Evolutionary conservation across 2,888 invertebrate species (phyloP).

Genomic region (Callinectes sapidus): DNA sequence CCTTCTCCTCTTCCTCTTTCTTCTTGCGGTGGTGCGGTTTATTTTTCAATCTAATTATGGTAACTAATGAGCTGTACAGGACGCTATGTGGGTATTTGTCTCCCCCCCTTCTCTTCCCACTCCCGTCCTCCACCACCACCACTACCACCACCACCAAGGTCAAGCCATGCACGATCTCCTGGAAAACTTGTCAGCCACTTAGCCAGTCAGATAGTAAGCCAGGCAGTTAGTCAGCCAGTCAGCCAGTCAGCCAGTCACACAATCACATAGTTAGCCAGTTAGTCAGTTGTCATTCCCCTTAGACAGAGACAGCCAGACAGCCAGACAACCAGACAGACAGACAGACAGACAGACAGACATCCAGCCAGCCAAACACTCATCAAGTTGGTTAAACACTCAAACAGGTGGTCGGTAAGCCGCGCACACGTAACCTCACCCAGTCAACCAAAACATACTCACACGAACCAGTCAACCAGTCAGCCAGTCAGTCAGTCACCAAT

Average conservation of each 20-base stretch:
- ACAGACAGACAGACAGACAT: background rate
- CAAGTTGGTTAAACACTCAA: too few species aligned
- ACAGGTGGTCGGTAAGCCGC: too few species aligned
- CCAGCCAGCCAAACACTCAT: background rate
- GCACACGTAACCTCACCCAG: too few species aligned
- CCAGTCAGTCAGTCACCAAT: background rate
- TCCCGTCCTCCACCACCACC: background rate
- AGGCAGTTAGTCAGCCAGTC: background rate
- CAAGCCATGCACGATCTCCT: too few species aligned
- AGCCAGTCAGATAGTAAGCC: background rate
- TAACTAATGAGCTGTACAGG: background rate
- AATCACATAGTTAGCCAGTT: background rate
- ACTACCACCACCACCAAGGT: background rate
- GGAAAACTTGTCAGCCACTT: too few species aligned
- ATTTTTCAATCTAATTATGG: conserved; percentile 20
- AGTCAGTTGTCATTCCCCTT: background rate
- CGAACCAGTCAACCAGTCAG: background rate
- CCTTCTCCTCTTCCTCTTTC: background rate
- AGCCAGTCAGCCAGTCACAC: background rate
- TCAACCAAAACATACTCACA: background rate
- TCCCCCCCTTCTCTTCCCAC: background rate
- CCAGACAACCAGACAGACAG: background rate
- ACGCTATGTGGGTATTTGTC: too few species aligned
- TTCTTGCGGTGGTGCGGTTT: background rate
- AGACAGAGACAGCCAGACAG: background rate